Evolutionary conservation across 2,797 vertebrate species (phyloP), one percentile per base, ranked within the genome.

Genomic region (Rhinoraja longicauda): DNA sequence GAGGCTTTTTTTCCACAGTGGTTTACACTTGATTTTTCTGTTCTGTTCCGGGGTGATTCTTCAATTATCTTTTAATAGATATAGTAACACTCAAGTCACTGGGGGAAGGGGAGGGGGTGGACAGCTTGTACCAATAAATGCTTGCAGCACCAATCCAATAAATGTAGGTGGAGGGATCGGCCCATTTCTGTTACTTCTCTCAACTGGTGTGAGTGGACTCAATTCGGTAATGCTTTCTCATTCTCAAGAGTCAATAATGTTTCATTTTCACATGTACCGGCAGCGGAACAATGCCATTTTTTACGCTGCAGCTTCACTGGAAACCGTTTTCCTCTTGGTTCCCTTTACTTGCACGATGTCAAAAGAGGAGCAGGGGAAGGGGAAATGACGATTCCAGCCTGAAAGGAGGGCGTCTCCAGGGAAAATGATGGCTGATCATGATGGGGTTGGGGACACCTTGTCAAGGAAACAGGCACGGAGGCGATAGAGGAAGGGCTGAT

Each of bases 1-100:
- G 82, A 76, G 26, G 59, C 2, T 19, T 32, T 32, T 24, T 81
- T 79, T 81, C 32, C 17, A 5, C 32, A 64, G 32, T 86, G n/a
- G 13, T 19, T 64, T 32, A 17, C 7, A 57, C 29, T 32, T 15
- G 21, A 76, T 62, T 17, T 64, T 64, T 64, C 59, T 64, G 59
- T 62, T n/a, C 82, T 32, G 57, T 64, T 15, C 29, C 82, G 64
- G 82, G 32, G 59, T 32, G 29, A 62, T 86, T 86, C 62, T n/a
- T 78, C 82, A 86, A 64, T 62, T 17, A 86, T 86, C 82, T 86
- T 86, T 82, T 86, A 86, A n/a, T 59, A 10, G 57, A 86, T 62
- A 12, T 17, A 86, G 8, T 13, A 17, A 17, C 10, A n/a, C 29
- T 64, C 57, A 86, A 32, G 29, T 86, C 82, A 86, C 12, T 19